Percentiles rank a stretch among this genome's conserved stretches.
phyloP scores from a whole-genome alignment of 2,888 invertebrate species.

The Poecilobothrus nobilitatus region DNA sequence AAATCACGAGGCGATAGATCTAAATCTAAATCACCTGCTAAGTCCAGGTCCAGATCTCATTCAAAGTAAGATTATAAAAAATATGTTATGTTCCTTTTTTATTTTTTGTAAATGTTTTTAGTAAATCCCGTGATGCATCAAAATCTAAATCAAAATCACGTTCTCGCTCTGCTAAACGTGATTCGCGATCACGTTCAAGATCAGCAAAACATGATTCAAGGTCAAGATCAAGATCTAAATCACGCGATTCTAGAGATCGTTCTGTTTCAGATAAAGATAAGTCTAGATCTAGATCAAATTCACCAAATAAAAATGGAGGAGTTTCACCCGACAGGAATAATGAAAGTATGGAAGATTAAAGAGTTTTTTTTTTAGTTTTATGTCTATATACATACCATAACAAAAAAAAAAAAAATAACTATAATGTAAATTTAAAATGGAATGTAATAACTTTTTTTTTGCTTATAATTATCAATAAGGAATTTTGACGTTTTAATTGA shows the following conservation, averaged over 20 bases:
- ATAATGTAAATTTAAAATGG: neutral
- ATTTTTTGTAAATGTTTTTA: conserved; percentile 41
- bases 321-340: conserved; percentile 46
- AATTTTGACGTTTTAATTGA: neutral
- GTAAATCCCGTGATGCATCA: conserved; percentile 55
- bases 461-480: neutral
- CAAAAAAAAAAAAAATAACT: neutral
- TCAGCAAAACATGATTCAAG: conserved; percentile 43
- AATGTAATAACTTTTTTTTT: neutral
- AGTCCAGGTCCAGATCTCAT: conserved; percentile 67
- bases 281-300: conserved; percentile 49
- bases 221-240: conserved; percentile 45
- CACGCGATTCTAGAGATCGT: conserved; percentile 55
- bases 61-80: conserved; percentile 57
- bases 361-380: conserved; percentile 13
- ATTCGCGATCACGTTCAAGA: conserved; percentile 41
- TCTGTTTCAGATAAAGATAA: conserved; percentile 63
- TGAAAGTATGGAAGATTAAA: conserved; percentile 47
- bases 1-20: conserved; percentile 47
- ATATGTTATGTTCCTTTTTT: conserved; percentile 8
- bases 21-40: conserved; percentile 62
- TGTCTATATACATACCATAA: neutral
- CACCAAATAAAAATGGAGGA: conserved; percentile 47
- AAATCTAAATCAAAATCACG: conserved; percentile 58
- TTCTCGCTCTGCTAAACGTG: conserved; percentile 48